phyloP scores from a whole-genome alignment of 2,113 vertebrate species.

The Stictonetta naevosa region DNA sequence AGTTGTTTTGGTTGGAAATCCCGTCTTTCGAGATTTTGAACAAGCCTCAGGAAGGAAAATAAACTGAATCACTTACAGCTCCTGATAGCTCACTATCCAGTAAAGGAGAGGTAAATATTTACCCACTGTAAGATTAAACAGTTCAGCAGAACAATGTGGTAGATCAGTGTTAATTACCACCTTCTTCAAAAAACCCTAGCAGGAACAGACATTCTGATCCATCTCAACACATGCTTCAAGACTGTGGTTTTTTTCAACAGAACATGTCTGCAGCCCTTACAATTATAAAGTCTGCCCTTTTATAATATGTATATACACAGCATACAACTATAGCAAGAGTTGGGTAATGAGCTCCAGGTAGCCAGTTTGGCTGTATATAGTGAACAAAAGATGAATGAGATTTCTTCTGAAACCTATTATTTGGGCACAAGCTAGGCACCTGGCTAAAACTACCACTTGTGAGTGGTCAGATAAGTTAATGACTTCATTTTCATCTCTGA shows the following conservation, averaged over 20 bases:
- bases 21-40: background rate
- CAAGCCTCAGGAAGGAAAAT: background rate
- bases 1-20: background rate
- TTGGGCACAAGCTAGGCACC: background rate
- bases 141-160: background rate
- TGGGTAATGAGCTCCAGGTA: background rate
- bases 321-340: rapidly evolving
- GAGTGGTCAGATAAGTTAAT: background rate
- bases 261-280: background rate
- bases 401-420: background rate
- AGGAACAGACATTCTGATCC: background rate
- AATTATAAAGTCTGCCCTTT: background rate
- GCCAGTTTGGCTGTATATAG: background rate
- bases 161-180: background rate
- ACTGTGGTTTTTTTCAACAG: background rate
- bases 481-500: background rate
- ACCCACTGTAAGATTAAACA: background rate
- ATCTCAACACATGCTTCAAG: background rate
- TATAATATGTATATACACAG: no score
- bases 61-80: background rate
- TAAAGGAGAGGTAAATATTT: background rate
- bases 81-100: background rate
- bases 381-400: background rate
- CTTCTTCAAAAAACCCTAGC: background rate
- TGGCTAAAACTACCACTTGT: background rate